phyloP scores from a whole-genome alignment of 2,888 invertebrate species.

The Bursaphelenchus okinawaensis region DNA sequence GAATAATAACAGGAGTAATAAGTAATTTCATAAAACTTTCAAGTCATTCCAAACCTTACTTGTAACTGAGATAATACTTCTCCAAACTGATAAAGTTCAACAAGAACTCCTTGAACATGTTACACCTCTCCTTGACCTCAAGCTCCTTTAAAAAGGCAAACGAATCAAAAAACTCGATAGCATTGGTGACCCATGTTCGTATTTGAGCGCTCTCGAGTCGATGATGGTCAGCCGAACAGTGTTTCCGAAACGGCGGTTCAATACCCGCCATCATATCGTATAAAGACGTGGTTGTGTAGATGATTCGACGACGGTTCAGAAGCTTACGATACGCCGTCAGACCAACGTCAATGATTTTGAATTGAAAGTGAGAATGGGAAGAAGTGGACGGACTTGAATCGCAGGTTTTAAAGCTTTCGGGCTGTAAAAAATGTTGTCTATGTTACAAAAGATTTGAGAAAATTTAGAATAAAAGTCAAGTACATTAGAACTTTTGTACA shows the following conservation, averaged over 20 bases:
- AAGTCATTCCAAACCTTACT: neutral
- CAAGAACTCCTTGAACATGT: conserved; percentile 34
- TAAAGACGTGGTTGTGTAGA: conserved; percentile 38
- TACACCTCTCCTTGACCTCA: conserved; percentile 31
- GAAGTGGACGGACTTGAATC: neutral
- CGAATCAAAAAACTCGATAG: conserved; percentile 32
- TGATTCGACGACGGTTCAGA: conserved; percentile 38
- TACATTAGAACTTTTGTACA: too few species aligned
- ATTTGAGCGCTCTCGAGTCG: conserved; percentile 5
- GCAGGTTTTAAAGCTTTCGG: too few species aligned
- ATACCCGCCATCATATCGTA: conserved; percentile 40
- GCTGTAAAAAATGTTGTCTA: too few species aligned
- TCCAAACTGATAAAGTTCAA: conserved; percentile 39
- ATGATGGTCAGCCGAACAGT: conserved; percentile 8
- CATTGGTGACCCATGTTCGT: conserved; percentile 25
- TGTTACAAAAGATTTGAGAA: too few species aligned
- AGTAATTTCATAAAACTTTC: conserved; percentile 31
- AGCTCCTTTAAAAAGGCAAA: conserved; percentile 27
- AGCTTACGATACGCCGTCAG: conserved; percentile 17
- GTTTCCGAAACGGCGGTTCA: conserved; percentile 25
- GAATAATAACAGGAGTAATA: too few species aligned
- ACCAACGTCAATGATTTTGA: neutral
- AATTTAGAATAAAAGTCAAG: too few species aligned
- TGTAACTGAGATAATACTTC: conserved; percentile 40
- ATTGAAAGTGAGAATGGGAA: neutral